Percentiles rank a stretch among this genome's conserved stretches.
phyloP scores from a whole-genome alignment of 92 coral and sea anemone species.

The Blastomussa wellsi region DNA sequence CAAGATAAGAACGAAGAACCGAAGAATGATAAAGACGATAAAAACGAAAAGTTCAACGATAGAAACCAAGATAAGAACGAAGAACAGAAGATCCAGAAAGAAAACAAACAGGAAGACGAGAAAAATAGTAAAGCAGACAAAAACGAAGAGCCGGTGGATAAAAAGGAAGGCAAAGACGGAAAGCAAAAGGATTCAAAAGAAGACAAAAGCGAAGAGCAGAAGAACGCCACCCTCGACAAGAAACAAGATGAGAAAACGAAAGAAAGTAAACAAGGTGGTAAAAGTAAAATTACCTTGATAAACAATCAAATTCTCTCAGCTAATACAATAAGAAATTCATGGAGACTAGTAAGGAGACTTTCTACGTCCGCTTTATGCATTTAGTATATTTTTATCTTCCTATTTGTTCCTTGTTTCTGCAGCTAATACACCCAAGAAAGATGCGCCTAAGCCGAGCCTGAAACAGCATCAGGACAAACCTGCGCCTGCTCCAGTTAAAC shows the following conservation, averaged over 20 bases:
- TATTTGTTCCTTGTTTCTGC: not conserved
- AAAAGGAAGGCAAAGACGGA: constrained; percentile 1
- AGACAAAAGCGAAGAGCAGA: constrained; percentile 2
- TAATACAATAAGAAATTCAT: not conserved
- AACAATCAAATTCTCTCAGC: not conserved
- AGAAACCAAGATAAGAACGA: constrained; percentile 1
- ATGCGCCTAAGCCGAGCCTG: constrained; percentile 5
- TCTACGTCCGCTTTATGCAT: not conserved
- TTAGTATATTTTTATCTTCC: not conserved
- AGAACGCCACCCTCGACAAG: not conserved
- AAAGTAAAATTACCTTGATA: not conserved
- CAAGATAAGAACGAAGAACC: constrained; percentile 20
- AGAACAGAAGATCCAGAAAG: constrained; percentile 32
- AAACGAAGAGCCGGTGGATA: not conserved
- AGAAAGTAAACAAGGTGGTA: constrained; percentile 7
- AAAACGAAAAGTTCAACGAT: not conserved
- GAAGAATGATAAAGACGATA: not conserved
- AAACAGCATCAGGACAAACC: constrained; percentile 33
- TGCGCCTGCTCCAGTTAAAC: constrained; percentile 21
- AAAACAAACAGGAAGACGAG: not conserved
- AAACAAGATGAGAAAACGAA: constrained; percentile 22
- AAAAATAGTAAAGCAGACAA: not conserved
- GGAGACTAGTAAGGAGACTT: not conserved
- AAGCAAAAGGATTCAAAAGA: constrained; percentile 14
- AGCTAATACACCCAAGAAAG: constrained; percentile 27